Percentiles rank a stretch among this genome's conserved stretches.
These are phyloP conservation scores for Paralichthys olivaceus DNA, from an alignment of 2,113 vertebrate genomes.

Conservation along the genomic window DNA sequence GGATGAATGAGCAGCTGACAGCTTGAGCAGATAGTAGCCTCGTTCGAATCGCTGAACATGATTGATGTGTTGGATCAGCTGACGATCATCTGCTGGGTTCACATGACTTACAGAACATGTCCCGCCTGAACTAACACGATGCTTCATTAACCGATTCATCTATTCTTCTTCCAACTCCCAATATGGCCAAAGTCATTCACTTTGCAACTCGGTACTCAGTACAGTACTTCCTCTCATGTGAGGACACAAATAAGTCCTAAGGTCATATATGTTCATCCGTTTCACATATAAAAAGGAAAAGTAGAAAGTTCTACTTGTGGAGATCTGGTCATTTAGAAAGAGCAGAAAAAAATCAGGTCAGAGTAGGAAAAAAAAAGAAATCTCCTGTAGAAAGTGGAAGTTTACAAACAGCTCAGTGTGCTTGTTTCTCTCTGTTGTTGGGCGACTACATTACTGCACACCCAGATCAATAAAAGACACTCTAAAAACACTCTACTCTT, in stretches of 20 bases:
- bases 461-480: constrained; percentile 36
- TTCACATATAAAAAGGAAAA: constrained; percentile 10
- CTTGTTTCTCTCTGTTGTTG: constrained; percentile 4
- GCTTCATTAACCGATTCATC: constrained; percentile 59
- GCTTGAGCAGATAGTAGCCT: constrained; percentile 3
- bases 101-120: constrained; percentile 47
- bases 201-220: constrained; percentile 16
- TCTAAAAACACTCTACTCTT: constrained; percentile 19
- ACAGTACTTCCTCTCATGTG: constrained; percentile 28
- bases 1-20: constrained; percentile 7
- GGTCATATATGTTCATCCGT: constrained; percentile 37
- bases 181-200: constrained; percentile 38
- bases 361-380: not conserved
- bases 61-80: constrained; percentile 57
- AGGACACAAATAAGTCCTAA: constrained; percentile 21
- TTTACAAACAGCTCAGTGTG: constrained; percentile 1
- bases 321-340: not conserved
- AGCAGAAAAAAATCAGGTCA: constrained; percentile 5
- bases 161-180: constrained; percentile 49
- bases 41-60: constrained; percentile 28
- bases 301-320: constrained; percentile 17
- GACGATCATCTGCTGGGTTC: constrained; percentile 52
- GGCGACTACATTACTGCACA: constrained; percentile 1
- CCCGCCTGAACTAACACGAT: constrained; percentile 43
- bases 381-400: not conserved